These are phyloP conservation scores for Bombus sibiricus DNA, from an alignment of 1,140 invertebrate species.

Conservation along the genomic window DNA sequence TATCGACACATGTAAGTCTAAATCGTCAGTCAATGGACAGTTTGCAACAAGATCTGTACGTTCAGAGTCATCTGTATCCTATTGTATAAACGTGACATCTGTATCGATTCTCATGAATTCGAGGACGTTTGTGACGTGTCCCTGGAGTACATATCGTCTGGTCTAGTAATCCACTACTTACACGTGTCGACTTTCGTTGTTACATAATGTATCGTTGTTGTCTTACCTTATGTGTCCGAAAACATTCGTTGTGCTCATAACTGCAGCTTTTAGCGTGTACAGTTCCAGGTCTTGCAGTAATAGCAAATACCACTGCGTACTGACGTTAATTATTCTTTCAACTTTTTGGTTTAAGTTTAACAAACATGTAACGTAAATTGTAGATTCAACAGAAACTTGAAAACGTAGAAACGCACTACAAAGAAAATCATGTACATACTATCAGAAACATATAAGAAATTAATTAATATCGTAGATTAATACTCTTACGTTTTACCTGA, in stretches of 20 bases:
- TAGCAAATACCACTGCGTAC: too few species aligned
- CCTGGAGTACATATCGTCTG: background rate
- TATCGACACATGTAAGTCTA: background rate
- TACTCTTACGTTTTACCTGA: too few species aligned
- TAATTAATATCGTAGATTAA: too few species aligned
- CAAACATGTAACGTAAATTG: too few species aligned
- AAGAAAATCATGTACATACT: too few species aligned
- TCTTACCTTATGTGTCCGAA: background rate
- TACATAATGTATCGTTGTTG: background rate
- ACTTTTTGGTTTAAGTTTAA: too few species aligned
- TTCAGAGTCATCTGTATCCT: background rate
- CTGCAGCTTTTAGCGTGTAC: background rate
- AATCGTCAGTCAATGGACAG: background rate
- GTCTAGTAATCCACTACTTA: background rate
- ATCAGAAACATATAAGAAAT: too few species aligned
- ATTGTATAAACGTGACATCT: background rate
- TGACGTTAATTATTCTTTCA: too few species aligned
- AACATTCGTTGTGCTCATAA: background rate
- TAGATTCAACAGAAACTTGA: too few species aligned
- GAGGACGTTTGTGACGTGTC: background rate
- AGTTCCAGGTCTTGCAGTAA: too few species aligned
- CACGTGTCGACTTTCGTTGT: background rate
- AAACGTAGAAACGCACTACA: too few species aligned
- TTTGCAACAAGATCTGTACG: background rate
- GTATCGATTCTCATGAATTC: background rate